phyloP scores from a whole-genome alignment of 1,140 invertebrate genomes.

The Ostrea denselamellosa region DNA sequence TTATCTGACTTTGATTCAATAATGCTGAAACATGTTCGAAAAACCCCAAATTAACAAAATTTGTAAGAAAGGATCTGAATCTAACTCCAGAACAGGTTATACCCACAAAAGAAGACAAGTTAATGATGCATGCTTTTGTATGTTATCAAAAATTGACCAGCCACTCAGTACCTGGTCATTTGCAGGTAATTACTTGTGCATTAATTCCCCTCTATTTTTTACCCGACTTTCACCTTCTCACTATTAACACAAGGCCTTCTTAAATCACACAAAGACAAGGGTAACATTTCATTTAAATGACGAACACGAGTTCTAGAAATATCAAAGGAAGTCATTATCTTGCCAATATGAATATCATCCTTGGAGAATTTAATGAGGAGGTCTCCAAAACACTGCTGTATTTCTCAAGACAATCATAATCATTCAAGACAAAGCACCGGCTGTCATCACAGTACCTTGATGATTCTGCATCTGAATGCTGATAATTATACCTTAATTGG shows the following conservation, averaged over 20 bases:
- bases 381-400: neutral
- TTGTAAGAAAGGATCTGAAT: too few species aligned
- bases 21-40: too few species aligned
- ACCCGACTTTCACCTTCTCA: neutral
- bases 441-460: neutral
- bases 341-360: neutral
- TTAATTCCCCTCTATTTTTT: neutral
- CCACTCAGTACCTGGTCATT: neutral
- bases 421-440: neutral
- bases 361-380: conserved; percentile 7
- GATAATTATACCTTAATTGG: neutral
- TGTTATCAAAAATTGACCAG: too few species aligned
- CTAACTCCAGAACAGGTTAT: too few species aligned
- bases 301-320: neutral
- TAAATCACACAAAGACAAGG: neutral
- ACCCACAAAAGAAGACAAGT: too few species aligned
- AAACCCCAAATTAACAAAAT: too few species aligned
- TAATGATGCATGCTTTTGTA: too few species aligned
- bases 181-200: neutral
- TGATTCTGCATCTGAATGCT: neutral
- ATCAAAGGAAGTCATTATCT: neutral
- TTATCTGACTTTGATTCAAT: too few species aligned
- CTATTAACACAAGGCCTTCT: neutral
- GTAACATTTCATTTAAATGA: conserved; percentile 21
- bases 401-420: neutral